Evolutionary conservation across 2,113 vertebrate species (phyloP).

Genomic region (Lamprologus callipterus): DNA sequence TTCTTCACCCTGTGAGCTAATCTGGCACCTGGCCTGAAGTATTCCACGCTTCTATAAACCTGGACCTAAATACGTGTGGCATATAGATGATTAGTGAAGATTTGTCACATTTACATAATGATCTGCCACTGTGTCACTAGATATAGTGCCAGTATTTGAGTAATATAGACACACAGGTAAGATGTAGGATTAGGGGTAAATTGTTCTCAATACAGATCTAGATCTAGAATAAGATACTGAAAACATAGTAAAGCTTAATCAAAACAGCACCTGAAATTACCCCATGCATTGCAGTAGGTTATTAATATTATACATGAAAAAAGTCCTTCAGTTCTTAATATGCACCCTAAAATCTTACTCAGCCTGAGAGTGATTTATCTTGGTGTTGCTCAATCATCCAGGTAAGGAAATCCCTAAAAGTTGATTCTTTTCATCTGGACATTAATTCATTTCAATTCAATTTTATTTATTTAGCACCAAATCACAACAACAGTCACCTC

Average conservation of each 20-base stretch:
- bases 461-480: background rate
- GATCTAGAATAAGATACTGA: background rate
- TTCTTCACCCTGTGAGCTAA: background rate
- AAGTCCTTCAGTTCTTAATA: background rate
- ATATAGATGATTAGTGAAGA: background rate
- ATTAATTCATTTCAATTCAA: background rate
- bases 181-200: background rate
- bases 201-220: background rate
- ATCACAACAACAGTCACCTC: no score
- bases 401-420: background rate
- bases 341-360: background rate
- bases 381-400: background rate
- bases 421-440: background rate
- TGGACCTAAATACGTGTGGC: background rate
- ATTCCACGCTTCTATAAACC: background rate
- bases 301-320: background rate
- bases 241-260: background rate
- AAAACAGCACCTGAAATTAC: background rate
- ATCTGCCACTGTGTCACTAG: background rate
- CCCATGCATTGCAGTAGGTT: background rate
- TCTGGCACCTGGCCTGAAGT: background rate
- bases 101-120: background rate
- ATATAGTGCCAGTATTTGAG: no score
- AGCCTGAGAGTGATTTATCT: background rate
- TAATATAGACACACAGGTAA: background rate